phyloP scores from a whole-genome alignment of 1,140 invertebrate genomes.

The Zelostemma sp. region DNA sequence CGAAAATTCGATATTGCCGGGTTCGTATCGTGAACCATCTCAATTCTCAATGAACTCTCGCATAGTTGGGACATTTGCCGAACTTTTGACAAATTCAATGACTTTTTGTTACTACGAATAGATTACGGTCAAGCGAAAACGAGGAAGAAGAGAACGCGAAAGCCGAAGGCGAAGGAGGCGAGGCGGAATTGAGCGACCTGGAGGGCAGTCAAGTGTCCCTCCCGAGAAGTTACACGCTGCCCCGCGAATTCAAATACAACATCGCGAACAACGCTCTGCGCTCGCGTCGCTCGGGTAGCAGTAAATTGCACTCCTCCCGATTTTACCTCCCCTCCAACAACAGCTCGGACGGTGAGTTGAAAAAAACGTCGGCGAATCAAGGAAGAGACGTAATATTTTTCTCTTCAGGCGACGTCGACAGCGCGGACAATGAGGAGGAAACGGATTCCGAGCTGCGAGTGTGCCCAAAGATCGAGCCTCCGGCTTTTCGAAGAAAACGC shows the following conservation, averaged over 20 bases:
- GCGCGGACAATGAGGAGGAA: slow-evolving; percentile 75
- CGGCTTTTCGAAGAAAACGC: slow-evolving; percentile 23
- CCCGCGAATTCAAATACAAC: slow-evolving; percentile 87
- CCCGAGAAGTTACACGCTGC: slow-evolving; percentile 85
- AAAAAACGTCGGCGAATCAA: too few species aligned
- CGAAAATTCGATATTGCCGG: too few species aligned
- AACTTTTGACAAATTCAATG: too few species aligned
- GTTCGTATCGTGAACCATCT: too few species aligned
- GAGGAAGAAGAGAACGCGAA: slow-evolving; percentile 61
- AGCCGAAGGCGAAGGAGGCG: slow-evolving; percentile 44
- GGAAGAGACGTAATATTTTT: neutral
- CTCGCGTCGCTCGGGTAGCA: slow-evolving; percentile 68
- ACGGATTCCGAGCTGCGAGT: slow-evolving; percentile 60
- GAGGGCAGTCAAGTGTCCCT: slow-evolving; percentile 77
- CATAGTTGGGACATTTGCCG: too few species aligned
- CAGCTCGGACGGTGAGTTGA: slow-evolving; percentile 83
- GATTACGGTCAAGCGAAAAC: slow-evolving; percentile 59
- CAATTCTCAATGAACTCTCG: too few species aligned
- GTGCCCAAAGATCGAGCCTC: slow-evolving; percentile 21
- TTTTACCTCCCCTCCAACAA: slow-evolving; percentile 84
- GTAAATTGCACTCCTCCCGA: slow-evolving; percentile 72
- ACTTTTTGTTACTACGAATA: neutral
- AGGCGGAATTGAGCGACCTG: slow-evolving; percentile 62
- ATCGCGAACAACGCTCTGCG: slow-evolving; percentile 60
- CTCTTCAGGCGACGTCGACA: slow-evolving; percentile 74